A percentile compares a stretch with the other conserved stretches of the same genome.
Evolutionary conservation across 2,113 vertebrate species (phyloP).

Genomic region (Corythaeola cristata): DNA sequence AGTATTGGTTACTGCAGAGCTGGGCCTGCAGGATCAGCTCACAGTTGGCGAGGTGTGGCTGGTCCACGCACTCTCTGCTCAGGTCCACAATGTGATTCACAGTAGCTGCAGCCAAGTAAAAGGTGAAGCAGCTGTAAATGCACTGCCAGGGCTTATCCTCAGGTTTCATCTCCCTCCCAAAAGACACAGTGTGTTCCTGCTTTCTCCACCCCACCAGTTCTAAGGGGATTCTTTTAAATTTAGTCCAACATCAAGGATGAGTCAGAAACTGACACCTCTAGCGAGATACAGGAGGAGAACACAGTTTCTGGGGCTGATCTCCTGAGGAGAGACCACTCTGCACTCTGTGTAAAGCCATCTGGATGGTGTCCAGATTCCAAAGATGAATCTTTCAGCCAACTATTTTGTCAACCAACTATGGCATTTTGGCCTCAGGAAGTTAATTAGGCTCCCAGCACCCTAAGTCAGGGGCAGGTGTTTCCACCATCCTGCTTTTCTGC

Average conservation of each 20-base stretch:
- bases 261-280: neutral
- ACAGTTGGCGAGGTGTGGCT: conserved; percentile 92
- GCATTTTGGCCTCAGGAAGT: neutral
- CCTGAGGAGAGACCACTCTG: neutral
- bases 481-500: neutral
- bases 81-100: neutral
- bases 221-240: neutral
- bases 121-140: neutral
- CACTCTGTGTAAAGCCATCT: neutral
- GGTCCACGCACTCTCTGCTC: conserved; percentile 83
- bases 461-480: neutral
- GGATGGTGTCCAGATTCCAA: neutral
- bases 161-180: neutral
- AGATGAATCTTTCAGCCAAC: neutral
- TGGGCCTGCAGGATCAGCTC: conserved; percentile 89
- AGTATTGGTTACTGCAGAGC: conserved; percentile 89
- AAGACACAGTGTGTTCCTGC: neutral
- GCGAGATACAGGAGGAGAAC: neutral
- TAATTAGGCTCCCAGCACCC: neutral
- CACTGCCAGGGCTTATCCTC: neutral
- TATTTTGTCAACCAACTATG: neutral
- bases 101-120: conserved; percentile 4
- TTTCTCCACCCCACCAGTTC: neutral
- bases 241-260: neutral
- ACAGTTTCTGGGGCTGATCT: neutral